Evolutionary conservation across 1,140 invertebrate species (phyloP).

Genomic region (Arion vulgaris): DNA sequence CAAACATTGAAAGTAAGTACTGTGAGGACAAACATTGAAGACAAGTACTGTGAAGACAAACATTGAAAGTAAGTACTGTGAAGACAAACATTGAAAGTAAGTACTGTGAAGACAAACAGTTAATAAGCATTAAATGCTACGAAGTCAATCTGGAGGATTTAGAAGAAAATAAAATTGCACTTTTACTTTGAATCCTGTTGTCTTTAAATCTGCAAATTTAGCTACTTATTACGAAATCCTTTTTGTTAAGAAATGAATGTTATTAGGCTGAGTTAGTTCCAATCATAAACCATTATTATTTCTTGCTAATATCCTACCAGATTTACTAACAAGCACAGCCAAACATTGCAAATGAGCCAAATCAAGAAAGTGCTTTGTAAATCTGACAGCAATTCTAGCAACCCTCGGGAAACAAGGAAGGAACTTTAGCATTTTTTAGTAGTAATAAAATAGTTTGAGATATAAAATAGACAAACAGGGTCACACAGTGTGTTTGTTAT

Average conservation of each 20-base stretch:
- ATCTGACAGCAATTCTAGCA: not conserved
- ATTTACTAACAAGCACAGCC: not conserved
- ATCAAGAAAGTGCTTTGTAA: not conserved
- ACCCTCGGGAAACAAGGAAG: not conserved
- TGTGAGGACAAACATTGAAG: too few relatives aligned
- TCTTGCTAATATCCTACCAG: not conserved
- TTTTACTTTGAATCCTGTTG: too few relatives aligned
- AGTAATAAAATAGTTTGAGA: not conserved
- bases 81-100: too few relatives aligned
- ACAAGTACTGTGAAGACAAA: too few relatives aligned
- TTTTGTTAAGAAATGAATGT: not conserved
- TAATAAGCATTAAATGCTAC: too few relatives aligned
- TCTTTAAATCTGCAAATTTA: too few relatives aligned
- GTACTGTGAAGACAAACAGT: too few relatives aligned
- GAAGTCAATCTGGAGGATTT: too few relatives aligned
- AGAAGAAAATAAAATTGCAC: too few relatives aligned
- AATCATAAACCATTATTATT: not conserved
- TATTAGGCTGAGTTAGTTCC: not conserved
- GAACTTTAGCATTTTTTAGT: not conserved
- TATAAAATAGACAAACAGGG: not conserved
- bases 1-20: too few relatives aligned
- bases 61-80: too few relatives aligned
- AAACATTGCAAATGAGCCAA: not conserved
- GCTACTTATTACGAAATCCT: not conserved
- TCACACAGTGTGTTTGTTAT: too few relatives aligned